Evolutionary conservation across 2,797 vertebrate genomes (phyloP).

Genomic region (Myripristis jacobus): DNA sequence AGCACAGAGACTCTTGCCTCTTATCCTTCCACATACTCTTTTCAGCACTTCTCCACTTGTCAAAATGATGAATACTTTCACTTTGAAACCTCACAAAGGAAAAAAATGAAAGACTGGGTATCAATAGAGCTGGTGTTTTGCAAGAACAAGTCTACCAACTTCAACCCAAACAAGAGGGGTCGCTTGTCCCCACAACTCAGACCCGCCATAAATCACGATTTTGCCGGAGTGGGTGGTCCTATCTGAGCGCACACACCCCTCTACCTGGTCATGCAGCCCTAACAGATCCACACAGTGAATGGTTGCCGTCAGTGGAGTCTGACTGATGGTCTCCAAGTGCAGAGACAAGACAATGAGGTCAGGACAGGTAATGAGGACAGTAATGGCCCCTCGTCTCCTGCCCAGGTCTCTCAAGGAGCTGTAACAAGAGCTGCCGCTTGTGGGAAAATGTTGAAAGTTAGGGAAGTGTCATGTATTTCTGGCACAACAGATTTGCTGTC

Average conservation of each 20-base stretch:
- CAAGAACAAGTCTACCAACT: conserved; percentile 14
- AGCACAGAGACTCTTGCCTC: conserved; percentile 33
- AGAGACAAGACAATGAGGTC: conserved; percentile 46
- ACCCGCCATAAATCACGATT: conserved; percentile 17
- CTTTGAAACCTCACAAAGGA: conserved; percentile 30
- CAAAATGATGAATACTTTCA: conserved; percentile 19
- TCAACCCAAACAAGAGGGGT: conserved; percentile 23
- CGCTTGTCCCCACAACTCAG: conserved; percentile 12
- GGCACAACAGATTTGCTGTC: too few relatives aligned
- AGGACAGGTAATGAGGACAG: conserved; percentile 51
- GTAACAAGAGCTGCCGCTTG: conserved; percentile 60
- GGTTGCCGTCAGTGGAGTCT: conserved; percentile 43
- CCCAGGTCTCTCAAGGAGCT: conserved; percentile 46
- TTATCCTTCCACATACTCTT: conserved; percentile 23
- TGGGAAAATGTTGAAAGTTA: conserved; percentile 52
- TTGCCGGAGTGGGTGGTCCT: conserved; percentile 48
- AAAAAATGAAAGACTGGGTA: conserved; percentile 23
- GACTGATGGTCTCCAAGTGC: conserved; percentile 55
- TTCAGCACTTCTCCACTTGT: conserved; percentile 24
- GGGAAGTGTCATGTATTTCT: background rate
- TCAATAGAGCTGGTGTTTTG: background rate
- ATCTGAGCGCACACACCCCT: conserved; percentile 2
- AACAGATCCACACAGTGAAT: conserved; percentile 32
- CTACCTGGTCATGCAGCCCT: conserved; percentile 21
- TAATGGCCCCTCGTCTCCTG: conserved; percentile 55